Conservation (phyloP, 2,888 invertebrate genomes). For the Calliopum simillimum region DNA sequence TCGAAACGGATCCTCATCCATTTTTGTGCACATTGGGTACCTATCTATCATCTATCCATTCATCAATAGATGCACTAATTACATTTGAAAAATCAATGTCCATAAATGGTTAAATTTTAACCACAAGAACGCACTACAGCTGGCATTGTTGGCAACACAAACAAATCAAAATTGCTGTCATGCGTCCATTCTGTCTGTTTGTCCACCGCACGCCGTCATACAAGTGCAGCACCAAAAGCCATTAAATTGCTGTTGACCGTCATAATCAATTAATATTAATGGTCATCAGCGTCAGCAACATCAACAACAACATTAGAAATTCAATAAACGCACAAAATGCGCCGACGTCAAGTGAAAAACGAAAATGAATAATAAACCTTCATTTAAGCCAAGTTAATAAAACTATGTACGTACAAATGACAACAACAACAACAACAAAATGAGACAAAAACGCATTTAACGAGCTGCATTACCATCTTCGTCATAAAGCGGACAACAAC, state of each 20-base stretch:
- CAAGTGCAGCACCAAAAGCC: not conserved
- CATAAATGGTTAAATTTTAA: too few species aligned
- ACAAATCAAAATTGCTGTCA: too few species aligned
- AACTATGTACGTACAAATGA: slow-evolving; percentile 32
- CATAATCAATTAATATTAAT: slow-evolving; percentile 8
- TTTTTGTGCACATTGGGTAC: too few species aligned
- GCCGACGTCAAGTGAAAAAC: slow-evolving; percentile 17
- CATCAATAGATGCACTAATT: too few species aligned
- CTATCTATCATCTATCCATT: too few species aligned
- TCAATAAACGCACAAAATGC: slow-evolving; percentile 48
- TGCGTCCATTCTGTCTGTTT: too few species aligned
- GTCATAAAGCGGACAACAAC: slow-evolving; percentile 1
- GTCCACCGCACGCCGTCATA: too few species aligned
- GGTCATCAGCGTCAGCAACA: slow-evolving; percentile 13
- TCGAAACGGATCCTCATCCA: too few species aligned
- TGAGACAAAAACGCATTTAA: slow-evolving; percentile 36
- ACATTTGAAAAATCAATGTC: too few species aligned
- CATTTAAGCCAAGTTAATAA: slow-evolving; percentile 23
- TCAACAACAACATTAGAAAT: slow-evolving; percentile 34
- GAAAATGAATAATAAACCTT: slow-evolving; percentile 34
- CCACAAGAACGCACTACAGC: too few species aligned
- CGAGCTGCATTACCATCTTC: slow-evolving; percentile 28
- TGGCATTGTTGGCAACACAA: too few species aligned
- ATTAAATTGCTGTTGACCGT: slow-evolving; percentile 18
- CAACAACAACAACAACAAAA: slow-evolving; percentile 33